Base-by-base conservation (phyloP, 1,140 invertebrate species). In the Achroia grisella region DNA sequence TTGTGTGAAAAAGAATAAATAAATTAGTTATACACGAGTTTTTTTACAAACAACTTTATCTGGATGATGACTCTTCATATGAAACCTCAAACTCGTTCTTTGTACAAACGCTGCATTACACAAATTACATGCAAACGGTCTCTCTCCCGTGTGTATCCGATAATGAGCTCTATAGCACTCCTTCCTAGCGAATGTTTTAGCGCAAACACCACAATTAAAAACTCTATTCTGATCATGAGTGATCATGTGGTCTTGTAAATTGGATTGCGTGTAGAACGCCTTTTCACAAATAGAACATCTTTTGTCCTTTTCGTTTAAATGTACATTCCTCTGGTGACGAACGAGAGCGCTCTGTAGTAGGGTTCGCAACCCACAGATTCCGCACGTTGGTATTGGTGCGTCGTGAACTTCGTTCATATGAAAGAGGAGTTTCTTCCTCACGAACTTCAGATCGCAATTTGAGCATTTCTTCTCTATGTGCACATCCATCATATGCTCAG, bases 231-330 rank as follows among this genome's bases (percentile, higher is more conserved):
- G 32, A 2, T 39, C 29, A 39, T 61, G 58, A n/a, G 44, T 61
- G 9, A 61, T 48, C 51, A 56, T 52, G 31, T 61, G 58, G 10
- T 56, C 47, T 4, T 43, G 34, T 4, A 61, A 30, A 17, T 51
- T 56, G 1, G 50, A 47, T 8, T n/a, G 12, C 8, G 47, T 43
- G 11, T 40, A 33, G 12, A 56, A 61, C 10, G 9, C 37, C 14
- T 49, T 50, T 8, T 37, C n/a, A 61, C 93, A 95, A 8, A 93
- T 87, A 71, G 92, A 89, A 54, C 93, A 95, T 3, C 86, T 56
- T 54, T 88, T 93, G 1, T 92, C 90, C 57, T 93, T 93, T 44
- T 92, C 89, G 0, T 91, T 90, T 0, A 90, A 91, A 60, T 94
- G 93, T 60, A 92, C 92, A 1, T 90, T 85, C 55, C 90, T 81